These are phyloP conservation scores for Asteroscopus sphinx DNA, from an alignment of 2,888 invertebrate genomes.

Conservation along the genomic window DNA sequence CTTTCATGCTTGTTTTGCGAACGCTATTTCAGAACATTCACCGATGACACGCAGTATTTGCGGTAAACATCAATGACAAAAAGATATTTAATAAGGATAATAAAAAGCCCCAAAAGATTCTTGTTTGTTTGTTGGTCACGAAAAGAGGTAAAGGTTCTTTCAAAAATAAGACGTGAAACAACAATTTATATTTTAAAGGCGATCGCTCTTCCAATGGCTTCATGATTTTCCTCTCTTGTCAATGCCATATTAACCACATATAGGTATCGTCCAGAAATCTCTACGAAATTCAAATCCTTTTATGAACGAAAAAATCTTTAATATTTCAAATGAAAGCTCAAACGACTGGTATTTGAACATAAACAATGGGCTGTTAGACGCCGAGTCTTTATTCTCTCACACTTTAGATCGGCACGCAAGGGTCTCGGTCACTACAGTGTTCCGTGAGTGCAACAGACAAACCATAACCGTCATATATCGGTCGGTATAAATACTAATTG, in stretches of 20 bases:
- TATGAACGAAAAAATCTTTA: constrained; percentile 56
- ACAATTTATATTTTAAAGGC: constrained; percentile 64
- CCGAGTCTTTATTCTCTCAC: constrained; percentile 75
- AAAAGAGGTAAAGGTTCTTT: constrained; percentile 73
- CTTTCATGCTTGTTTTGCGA: constrained; percentile 70
- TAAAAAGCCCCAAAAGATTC: constrained; percentile 57
- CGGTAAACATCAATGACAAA: constrained; percentile 53
- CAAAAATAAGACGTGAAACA: constrained; percentile 52
- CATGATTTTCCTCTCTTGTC: constrained; percentile 62
- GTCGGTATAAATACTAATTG: constrained; percentile 89
- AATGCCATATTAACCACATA: constrained; percentile 56
- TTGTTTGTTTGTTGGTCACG: constrained; percentile 70
- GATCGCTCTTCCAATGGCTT: constrained; percentile 43
- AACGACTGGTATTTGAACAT: constrained; percentile 72
- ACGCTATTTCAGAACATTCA: constrained; percentile 63
- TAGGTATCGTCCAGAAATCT: constrained; percentile 31
- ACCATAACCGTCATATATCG: constrained; percentile 74
- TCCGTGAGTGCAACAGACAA: constrained; percentile 76
- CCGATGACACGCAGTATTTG: constrained; percentile 44
- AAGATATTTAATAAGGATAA: constrained; percentile 46
- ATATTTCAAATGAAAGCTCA: constrained; percentile 66
- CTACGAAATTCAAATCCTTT: constrained; percentile 39
- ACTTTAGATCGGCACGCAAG: constrained; percentile 66
- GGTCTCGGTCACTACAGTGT: constrained; percentile 74
- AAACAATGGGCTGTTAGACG: constrained; percentile 77